Evolutionary conservation across 37 sponge, comb jelly and placozoan species (phyloP), one percentile per base, ranked within the genome.

Genomic region (Lycopodina hypogea): DNA sequence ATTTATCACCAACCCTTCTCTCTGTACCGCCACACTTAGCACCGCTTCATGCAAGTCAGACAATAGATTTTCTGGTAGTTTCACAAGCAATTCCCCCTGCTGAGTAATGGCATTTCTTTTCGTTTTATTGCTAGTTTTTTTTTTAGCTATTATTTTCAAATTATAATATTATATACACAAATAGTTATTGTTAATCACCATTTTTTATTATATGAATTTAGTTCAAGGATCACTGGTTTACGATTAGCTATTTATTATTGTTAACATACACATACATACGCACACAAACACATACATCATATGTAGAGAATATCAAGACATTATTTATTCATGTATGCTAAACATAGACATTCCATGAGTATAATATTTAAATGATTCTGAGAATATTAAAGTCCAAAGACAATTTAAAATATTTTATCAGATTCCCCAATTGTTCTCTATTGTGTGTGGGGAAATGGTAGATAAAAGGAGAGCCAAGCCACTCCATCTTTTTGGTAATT

Each of bases 11-110:
- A 48, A 21, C 30, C 71, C 74, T 0, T 58, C 80, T 1, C 6
- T 29, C 30, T 68, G 34, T 56, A 74, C 80, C n/a, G 12, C 65
- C 12, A 74, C 81, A 0, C 23, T 80, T 17, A 86, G 63, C 26
- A 65, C 38, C 36, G 55, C 86, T 21, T 41, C 68, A 45, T 86
- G 86, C 56, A 72, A 80, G 41, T 67, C 86, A 36, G 33, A 75
- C 45, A 75, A 86, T 56, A 2, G 39, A 15, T 21, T 74, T 19
- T 75, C 86, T 11, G 86, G 86, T 24, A 67, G 66, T 29, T 78
- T 45, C 33, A 67, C 64, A 35, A 29, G 39, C 32, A 37, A 66
- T 40, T 23, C 19, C 65, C 1, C 78, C 62, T 24, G 39, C 33
- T 78, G 78, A 64, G 68, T 36, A 67, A 45, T 22, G 17, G 34